Base-by-base conservation (phyloP, 1,140 invertebrate species). In the Drosophila watanabei region DNA sequence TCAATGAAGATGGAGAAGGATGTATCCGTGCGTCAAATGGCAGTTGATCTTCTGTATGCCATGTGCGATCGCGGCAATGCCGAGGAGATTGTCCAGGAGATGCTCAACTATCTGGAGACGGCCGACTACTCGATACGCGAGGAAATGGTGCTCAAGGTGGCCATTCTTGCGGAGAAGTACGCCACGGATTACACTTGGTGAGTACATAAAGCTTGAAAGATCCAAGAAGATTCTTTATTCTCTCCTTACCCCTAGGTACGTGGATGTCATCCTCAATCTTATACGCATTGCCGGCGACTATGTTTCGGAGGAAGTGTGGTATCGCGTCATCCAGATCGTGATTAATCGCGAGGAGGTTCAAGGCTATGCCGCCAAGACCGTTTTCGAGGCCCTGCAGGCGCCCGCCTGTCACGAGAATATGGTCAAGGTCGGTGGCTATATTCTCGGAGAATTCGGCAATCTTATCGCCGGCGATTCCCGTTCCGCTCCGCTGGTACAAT, bases 41-140 rank as follows among this genome's bases (percentile, higher is more conserved):
- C 99, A 51, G 99, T 99, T 3, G 99, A 99, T 94, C 94, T 99
- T n/a, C 94, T 99, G 0, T 99, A 99, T 94, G 99, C 99, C 16
- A 99, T 99, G 99, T 99, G 99, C 94, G 99, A 99, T 94, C 97
- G 99, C 87, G 98, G 97, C 61, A 99, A 99, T 94, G 98, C 99
- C 14, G 99, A 99, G 94, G 98, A 99, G 94, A 99, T 99, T 93
- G 99, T 99, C 4, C 98, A 99, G 93, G 99, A 99, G 94, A 99
- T 99, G 99, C 94, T 99, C 43, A 97, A 98, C 90, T 99, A 99
- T 93, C 94, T 99, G 66, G 99, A 99, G 95, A 99, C 98, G 16
- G 99, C 99, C 35, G 99, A 99, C 94, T 99, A 99, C 94, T 99
- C 99, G 20, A 99, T 99, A 87, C 95, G 99, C 82, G 99, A 99